A percentile compares a stretch with the other conserved stretches of the same genome.
Evolutionary conservation across 2,888 invertebrate genomes (phyloP).

Genomic region (Chelonus formosanus): DNA sequence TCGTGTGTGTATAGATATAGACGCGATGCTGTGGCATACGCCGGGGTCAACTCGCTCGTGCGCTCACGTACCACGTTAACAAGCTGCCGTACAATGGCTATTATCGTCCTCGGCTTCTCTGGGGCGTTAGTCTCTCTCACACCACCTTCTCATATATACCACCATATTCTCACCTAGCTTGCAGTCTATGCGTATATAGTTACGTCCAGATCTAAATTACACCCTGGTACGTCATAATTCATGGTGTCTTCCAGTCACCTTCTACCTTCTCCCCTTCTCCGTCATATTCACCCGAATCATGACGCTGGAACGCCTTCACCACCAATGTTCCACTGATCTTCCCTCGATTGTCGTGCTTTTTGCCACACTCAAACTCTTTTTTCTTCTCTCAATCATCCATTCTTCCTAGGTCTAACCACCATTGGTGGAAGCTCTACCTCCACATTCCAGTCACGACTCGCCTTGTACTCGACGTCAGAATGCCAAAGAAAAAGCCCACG

Average conservation of each 20-base stretch:
- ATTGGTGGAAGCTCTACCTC: conserved; percentile 28
- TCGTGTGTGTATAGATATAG: conserved; percentile 13
- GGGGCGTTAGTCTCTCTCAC: conserved; percentile 11
- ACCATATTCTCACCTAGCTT: conserved; percentile 1
- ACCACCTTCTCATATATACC: not conserved
- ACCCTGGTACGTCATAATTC: conserved; percentile 34
- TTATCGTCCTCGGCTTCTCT: conserved; percentile 48
- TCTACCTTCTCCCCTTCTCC: conserved; percentile 10
- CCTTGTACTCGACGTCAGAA: conserved; percentile 36
- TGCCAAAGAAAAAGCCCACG: conserved; percentile 30
- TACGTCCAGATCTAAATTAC: conserved; percentile 35
- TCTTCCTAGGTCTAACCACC: not conserved
- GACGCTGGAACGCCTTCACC: conserved; percentile 17
- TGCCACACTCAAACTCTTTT: conserved; percentile 9
- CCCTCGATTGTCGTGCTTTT: conserved; percentile 31
- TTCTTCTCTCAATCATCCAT: not conserved
- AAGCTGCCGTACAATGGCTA: conserved; percentile 48
- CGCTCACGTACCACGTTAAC: conserved; percentile 47
- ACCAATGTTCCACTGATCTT: conserved; percentile 23
- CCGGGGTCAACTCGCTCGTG: conserved; percentile 36
- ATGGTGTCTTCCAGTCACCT: conserved; percentile 27
- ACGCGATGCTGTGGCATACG: conserved; percentile 40
- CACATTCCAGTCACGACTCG: conserved; percentile 49
- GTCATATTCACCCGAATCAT: conserved; percentile 21
- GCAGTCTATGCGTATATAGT: conserved; percentile 18